Evolutionary conservation across 1,140 invertebrate species (phyloP).

Genomic region (Trissolcus basalis): DNA sequence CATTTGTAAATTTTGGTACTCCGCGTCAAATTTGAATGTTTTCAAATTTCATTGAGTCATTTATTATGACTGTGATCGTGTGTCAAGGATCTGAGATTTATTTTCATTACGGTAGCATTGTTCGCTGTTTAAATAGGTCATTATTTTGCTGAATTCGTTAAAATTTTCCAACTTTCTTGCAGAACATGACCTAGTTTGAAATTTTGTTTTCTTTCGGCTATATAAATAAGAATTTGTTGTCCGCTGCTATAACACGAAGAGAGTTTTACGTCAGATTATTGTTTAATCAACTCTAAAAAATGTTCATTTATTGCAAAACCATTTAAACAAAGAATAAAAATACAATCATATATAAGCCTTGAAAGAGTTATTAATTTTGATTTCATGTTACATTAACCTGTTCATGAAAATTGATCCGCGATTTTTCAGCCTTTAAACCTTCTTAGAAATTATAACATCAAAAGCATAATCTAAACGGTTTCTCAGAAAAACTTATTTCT

Average conservation of each 20-base stretch:
- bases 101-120: conserved; percentile 21
- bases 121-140: conserved; percentile 15
- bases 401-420: conserved; percentile 15
- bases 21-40: no score
- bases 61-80: no score
- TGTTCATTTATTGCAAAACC: no score
- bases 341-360: no score
- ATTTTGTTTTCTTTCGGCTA: conserved; percentile 2
- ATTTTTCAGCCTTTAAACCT: conserved; percentile 22
- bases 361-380: no score
- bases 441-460: conserved; percentile 42
- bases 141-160: conserved; percentile 19
- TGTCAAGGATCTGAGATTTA: conserved; percentile 9
- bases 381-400: not conserved
- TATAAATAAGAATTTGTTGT: not conserved
- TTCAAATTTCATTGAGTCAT: no score
- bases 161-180: conserved; percentile 23
- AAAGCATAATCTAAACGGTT: conserved; percentile 27
- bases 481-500: conserved; percentile 44
- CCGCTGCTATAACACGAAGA: no score
- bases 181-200: conserved; percentile 5
- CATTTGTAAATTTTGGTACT: no score
- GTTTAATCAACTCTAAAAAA: no score
- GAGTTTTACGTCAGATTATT: no score
- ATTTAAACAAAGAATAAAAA: no score